A percentile compares a stretch with the other conserved stretches of the same genome.
These are phyloP conservation scores for Drosophila tristis DNA, from an alignment of 1,140 invertebrate genomes.

Conservation along the genomic window DNA sequence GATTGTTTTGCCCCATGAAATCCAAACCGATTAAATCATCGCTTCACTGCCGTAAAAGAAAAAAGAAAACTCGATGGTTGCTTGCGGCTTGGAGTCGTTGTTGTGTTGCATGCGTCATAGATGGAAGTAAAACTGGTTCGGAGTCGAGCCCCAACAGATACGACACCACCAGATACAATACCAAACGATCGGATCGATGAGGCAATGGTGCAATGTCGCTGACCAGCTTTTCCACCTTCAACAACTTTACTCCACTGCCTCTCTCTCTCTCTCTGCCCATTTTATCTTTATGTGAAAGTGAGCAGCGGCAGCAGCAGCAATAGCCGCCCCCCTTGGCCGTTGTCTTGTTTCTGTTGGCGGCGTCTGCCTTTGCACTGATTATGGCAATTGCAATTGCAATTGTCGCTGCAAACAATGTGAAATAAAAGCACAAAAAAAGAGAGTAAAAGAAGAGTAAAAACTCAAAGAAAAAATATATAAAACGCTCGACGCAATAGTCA, in stretches of 20 bases:
- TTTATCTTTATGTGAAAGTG: conserved; percentile 49
- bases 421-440: conserved; percentile 33
- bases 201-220: conserved; percentile 69
- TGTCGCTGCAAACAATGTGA: conserved; percentile 71
- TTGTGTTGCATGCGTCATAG: conserved; percentile 61
- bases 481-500: conserved; percentile 59
- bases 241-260: neutral
- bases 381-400: conserved; percentile 72
- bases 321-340: conserved; percentile 52
- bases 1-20: conserved; percentile 28
- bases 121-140: conserved; percentile 69
- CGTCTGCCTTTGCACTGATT: conserved; percentile 73
- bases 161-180: too few relatives aligned
- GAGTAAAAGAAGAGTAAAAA: conserved; percentile 39
- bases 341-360: conserved; percentile 44
- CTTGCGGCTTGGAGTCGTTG: neutral
- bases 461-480: conserved; percentile 46
- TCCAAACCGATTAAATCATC: conserved; percentile 57
- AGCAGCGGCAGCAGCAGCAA: neutral
- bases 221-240: conserved; percentile 65
- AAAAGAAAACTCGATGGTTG: conserved; percentile 36
- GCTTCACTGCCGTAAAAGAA: conserved; percentile 20
- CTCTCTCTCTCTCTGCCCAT: neutral
- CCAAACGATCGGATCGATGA: conserved; percentile 54
- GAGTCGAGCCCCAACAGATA: conserved; percentile 4